Conservation (phyloP, 1,140 invertebrate genomes). For the Limonius californicus region DNA sequence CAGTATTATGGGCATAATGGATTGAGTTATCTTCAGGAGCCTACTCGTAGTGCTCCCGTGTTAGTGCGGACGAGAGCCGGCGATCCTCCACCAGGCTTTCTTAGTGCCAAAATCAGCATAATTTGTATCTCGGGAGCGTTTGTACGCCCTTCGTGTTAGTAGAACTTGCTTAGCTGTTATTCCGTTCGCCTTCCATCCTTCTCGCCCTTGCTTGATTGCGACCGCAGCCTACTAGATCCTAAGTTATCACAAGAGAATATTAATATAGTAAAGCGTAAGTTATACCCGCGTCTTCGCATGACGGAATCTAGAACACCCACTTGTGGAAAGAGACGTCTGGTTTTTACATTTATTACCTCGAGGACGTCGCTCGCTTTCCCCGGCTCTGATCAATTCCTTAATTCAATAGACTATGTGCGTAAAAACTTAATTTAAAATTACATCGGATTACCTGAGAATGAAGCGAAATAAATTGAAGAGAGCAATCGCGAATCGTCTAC, state of each 20-base stretch:
- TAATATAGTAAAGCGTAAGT: neutral
- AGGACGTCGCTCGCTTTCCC: no score
- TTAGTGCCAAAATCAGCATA: neutral
- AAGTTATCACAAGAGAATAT: neutral
- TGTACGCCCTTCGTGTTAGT: neutral
- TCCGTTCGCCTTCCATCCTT: neutral
- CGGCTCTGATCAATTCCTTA: no score
- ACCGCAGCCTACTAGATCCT: neutral
- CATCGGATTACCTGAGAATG: neutral
- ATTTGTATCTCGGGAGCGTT: slow-evolving; percentile 8
- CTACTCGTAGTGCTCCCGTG: neutral
- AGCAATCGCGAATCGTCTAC: neutral
- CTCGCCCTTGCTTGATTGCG: neutral
- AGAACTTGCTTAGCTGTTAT: neutral
- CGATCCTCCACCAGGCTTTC: neutral
- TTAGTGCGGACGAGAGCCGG: no score
- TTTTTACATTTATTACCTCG: no score
- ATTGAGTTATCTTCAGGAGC: neutral
- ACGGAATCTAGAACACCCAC: no score
- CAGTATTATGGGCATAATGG: neutral
- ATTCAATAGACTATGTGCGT: no score
- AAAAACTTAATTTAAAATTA: neutral
- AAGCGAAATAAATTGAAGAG: neutral
- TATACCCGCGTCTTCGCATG: no score
- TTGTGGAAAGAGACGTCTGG: no score